Base-by-base conservation (phyloP, 2,113 vertebrate genomes). In the Ceuthmochares aereus region DNA sequence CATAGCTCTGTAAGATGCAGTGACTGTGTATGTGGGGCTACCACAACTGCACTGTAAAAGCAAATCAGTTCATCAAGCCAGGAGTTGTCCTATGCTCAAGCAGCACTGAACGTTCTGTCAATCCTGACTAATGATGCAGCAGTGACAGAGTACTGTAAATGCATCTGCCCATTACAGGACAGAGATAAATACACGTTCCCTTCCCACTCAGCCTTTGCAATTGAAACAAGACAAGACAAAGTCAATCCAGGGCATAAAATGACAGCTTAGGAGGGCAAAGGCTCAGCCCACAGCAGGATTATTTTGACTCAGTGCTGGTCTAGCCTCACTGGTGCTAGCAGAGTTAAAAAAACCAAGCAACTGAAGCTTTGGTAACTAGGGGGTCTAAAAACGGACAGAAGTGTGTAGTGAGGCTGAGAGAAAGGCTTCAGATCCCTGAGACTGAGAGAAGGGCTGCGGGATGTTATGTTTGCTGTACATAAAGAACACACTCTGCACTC, bases 221-320 rank as follows among this genome's bases (percentile, higher is more conserved):
- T 56, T 81, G 74, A 84, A 96, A 67, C 55, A 85, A 84, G 68
- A 63, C 77, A 69, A 78, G 81, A 42, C 67, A 62, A 87, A 91
- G 94, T 94, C 95, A 96, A 91, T 69, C 58, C 87, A 78, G 91
- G 89, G 84, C 75, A 68, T 64, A 29, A 89, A 92, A 95, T 76
- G 80, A 86, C 68, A 91, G 66, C 58, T 86, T 91, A 72, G 55
- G 64, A 88, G 83, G 83, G 75, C 59, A 60, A 90, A 70, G 40
- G 56, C 63, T 62, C 0, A 2, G 6, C 10, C 70, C 40, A 14
- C 42, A 25, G 32, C 86, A 78, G 79, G 1, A 0, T 20, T 64
- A 70, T 68, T 82, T 42, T 7, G 5, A 49, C 34, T 89, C 72
- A 25, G 74, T 20, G 8, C 13, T 8, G 32, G 37, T 59, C 63